Evolutionary conservation across 2,888 invertebrate species (phyloP).

Genomic region (Scrobipalpa costella): DNA sequence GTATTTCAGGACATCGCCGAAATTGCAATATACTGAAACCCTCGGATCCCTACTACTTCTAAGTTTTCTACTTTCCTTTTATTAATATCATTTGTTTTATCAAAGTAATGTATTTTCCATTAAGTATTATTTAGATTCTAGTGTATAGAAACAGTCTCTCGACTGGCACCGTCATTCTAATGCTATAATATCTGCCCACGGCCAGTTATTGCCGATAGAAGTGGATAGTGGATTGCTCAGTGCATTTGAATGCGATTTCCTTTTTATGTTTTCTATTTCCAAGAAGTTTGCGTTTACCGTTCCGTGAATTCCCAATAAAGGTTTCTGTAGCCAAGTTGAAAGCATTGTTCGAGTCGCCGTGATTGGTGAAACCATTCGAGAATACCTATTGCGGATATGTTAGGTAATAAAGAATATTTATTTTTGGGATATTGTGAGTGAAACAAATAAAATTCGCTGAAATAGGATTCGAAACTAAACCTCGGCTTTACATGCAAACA

Average conservation of each 20-base stretch:
- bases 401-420: too few relatives aligned
- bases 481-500: too few relatives aligned
- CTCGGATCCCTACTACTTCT: too few relatives aligned
- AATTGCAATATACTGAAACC: too few relatives aligned
- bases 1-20: too few relatives aligned
- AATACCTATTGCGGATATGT: neutral
- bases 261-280: constrained; percentile 7
- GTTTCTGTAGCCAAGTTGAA: neutral
- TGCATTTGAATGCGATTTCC: constrained; percentile 13
- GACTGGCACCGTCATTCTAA: constrained; percentile 1
- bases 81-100: too few relatives aligned
- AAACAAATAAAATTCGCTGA: too few relatives aligned
- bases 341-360: neutral
- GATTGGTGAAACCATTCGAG: constrained; percentile 4
- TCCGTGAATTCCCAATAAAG: constrained; percentile 8
- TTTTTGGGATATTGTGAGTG: too few relatives aligned
- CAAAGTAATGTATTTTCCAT: too few relatives aligned
- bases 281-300: constrained; percentile 4
- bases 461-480: too few relatives aligned
- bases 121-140: neutral
- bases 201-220: neutral
- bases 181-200: constrained; percentile 11
- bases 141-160: neutral
- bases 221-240: neutral
- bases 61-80: too few relatives aligned